Evolutionary conservation across 2,888 invertebrate species (phyloP).

Genomic region (Aporophyla lueneburgensis): DNA sequence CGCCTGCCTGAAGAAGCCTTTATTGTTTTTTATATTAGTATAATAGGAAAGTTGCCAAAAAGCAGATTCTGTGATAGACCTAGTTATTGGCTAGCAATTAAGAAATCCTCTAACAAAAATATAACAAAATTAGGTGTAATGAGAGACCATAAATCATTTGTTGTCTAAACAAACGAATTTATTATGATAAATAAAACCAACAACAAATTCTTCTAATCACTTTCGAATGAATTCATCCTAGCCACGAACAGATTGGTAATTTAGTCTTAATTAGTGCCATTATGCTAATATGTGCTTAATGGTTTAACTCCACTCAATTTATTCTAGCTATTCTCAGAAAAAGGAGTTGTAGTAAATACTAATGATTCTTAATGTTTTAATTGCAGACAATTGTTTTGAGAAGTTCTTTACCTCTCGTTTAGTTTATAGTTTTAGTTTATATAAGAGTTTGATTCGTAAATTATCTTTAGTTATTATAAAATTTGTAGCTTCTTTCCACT

Average conservation of each 20-base stretch:
- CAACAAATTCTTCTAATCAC: slow-evolving; percentile 15
- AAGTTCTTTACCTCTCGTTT: slow-evolving; percentile 25
- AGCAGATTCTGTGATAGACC: background rate
- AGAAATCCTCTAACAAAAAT: background rate
- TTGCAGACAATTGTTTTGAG: slow-evolving; percentile 34
- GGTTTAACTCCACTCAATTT: slow-evolving; percentile 21
- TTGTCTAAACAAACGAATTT: slow-evolving; percentile 12
- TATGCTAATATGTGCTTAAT: slow-evolving; percentile 44
- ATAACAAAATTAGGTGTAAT: background rate
- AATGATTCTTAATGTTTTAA: slow-evolving; percentile 34
- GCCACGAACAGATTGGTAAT: slow-evolving; percentile 19
- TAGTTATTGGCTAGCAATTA: background rate
- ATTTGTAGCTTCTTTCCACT: background rate
- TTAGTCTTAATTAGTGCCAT: slow-evolving; percentile 28
- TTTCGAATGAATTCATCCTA: slow-evolving; percentile 20
- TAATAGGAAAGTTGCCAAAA: background rate
- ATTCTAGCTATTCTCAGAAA: slow-evolving; percentile 25
- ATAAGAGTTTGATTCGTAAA: background rate
- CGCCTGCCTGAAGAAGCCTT: too few species aligned
- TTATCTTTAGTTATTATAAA: background rate
- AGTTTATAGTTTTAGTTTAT: too few species aligned
- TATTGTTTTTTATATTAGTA: background rate
- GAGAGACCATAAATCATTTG: background rate
- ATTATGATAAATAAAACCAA: background rate
- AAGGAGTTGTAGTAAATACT: slow-evolving; percentile 38